A percentile compares a stretch with the other conserved stretches of the same genome.
These are phyloP conservation scores for Poeciliopsis turneri DNA, from an alignment of 2,797 vertebrate species.

Conservation along the genomic window DNA sequence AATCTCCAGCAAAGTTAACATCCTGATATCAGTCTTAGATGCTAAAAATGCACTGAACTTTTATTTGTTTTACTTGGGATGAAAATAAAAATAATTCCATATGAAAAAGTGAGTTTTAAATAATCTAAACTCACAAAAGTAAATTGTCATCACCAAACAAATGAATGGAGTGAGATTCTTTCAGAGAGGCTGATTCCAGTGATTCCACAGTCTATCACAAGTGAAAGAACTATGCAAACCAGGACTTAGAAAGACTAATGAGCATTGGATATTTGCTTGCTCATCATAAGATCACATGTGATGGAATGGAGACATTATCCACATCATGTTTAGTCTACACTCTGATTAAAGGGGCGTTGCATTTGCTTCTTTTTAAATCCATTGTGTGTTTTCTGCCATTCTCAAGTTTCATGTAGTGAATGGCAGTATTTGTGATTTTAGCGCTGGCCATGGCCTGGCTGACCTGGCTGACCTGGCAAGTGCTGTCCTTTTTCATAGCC, in stretches of 20 bases:
- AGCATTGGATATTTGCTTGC: neutral
- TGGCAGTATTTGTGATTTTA: conserved; percentile 55
- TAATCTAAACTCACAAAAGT: neutral
- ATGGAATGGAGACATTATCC: conserved; percentile 27
- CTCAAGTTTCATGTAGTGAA: conserved; percentile 57
- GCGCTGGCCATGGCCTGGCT: conserved; percentile 61
- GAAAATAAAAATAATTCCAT: neutral
- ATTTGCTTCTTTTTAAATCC: conserved; percentile 37
- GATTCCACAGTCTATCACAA: neutral
- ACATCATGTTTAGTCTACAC: conserved; percentile 33
- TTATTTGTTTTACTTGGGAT: neutral
- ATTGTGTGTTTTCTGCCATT: conserved; percentile 50
- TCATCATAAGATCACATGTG: conserved; percentile 21
- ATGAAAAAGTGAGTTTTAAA: neutral
- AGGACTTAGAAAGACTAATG: neutral
- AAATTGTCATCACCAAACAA: neutral
- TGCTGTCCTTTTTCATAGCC: conserved; percentile 71
- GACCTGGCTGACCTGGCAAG: conserved; percentile 65
- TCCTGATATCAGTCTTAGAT: neutral
- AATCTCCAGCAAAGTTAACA: neutral
- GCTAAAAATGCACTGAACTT: neutral
- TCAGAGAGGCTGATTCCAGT: neutral
- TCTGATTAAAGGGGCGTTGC: conserved; percentile 52
- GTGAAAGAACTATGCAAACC: neutral
- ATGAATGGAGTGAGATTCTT: neutral